phyloP scores from a whole-genome alignment of 1,140 invertebrate genomes.

The Cheumatopsyche charites region DNA sequence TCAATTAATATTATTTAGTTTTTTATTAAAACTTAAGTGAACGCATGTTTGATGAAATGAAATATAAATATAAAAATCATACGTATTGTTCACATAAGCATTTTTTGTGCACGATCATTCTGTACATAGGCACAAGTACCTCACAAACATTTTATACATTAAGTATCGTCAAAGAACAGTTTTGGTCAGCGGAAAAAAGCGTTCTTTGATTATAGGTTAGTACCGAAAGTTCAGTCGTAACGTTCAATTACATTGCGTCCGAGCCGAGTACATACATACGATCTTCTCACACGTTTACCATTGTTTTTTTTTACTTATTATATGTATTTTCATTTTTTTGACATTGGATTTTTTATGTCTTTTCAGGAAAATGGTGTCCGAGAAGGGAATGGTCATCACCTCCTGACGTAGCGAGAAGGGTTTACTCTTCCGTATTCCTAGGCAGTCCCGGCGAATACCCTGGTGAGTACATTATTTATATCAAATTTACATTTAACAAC shows the following conservation, averaged over 20 bases:
- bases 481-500: slow-evolving; percentile 19
- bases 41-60: no score
- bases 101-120: no score
- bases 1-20: neutral
- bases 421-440: slow-evolving; percentile 88
- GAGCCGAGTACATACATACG: slow-evolving; percentile 40
- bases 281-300: slow-evolving; percentile 24
- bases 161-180: slow-evolving; percentile 12
- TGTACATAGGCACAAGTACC: no score
- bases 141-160: no score
- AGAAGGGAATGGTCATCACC: slow-evolving; percentile 86
- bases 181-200: slow-evolving; percentile 27
- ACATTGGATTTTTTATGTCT: slow-evolving; percentile 53
- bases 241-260: slow-evolving; percentile 45
- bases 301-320: no score
- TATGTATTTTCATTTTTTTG: slow-evolving; percentile 37
- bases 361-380: slow-evolving; percentile 87
- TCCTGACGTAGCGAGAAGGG: slow-evolving; percentile 80
- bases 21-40: no score
- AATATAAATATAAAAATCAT: no score
- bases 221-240: slow-evolving; percentile 42
- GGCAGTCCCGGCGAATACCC: slow-evolving; percentile 83
- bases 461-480: slow-evolving; percentile 52
- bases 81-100: no score
- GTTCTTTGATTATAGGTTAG: slow-evolving; percentile 44